These are phyloP conservation scores for Chaetodon auriga DNA, from an alignment of 2,113 vertebrate species.

Conservation along the genomic window DNA sequence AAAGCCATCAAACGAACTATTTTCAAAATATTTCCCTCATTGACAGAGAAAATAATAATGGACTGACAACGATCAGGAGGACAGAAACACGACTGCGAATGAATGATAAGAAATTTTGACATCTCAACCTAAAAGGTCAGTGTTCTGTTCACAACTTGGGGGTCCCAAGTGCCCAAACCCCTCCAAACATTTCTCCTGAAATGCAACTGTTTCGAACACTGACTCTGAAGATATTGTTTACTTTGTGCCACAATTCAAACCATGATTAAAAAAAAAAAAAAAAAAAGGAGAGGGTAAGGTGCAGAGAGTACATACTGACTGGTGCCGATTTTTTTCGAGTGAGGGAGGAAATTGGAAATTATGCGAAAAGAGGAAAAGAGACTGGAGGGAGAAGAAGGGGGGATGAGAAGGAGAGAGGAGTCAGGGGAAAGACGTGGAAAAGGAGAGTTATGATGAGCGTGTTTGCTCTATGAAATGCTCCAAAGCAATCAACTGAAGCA, in stretches of 20 bases:
- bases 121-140: not conserved
- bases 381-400: slow-evolving; percentile 28
- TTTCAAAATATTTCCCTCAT: not conserved
- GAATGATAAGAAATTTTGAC: not conserved
- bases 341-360: slow-evolving; percentile 64
- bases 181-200: not conserved
- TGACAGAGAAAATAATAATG: not conserved
- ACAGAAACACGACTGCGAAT: not conserved
- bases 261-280: slow-evolving; percentile 40
- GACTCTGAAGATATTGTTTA: slow-evolving; percentile 35
- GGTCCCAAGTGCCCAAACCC: not conserved
- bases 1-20: too few species aligned
- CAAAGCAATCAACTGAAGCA: slow-evolving; percentile 65
- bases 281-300: slow-evolving; percentile 17
- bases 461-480: slow-evolving; percentile 61
- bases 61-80: not conserved
- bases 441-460: slow-evolving; percentile 50
- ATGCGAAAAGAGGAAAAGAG: slow-evolving; percentile 50
- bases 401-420: slow-evolving; percentile 31
- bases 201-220: not conserved
- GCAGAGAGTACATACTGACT: slow-evolving; percentile 41
- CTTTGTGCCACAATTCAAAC: slow-evolving; percentile 44
- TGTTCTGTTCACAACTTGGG: not conserved
- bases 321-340: slow-evolving; percentile 36
- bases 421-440: slow-evolving; percentile 32